Conservation (phyloP, 2,113 vertebrate species). For the Gracilinanus agilis region DNA sequence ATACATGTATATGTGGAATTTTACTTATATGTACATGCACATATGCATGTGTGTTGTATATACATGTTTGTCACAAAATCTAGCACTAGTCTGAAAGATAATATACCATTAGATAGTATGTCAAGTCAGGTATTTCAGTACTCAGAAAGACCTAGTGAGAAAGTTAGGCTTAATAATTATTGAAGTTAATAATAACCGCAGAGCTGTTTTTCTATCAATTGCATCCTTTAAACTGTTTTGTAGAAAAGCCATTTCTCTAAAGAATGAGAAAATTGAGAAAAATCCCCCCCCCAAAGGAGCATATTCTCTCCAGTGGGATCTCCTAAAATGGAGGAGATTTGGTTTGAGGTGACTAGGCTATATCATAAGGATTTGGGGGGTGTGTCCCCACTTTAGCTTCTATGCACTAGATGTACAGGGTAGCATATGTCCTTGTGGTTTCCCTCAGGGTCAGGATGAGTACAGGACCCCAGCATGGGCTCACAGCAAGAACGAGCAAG, state of each 20-base stretch:
- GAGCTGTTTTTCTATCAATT: background rate
- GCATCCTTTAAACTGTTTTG: background rate
- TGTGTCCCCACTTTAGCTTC: background rate
- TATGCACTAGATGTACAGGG: background rate
- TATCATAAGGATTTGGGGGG: background rate
- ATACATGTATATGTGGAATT: accelerated
- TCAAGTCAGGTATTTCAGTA: background rate
- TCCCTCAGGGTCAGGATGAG: background rate
- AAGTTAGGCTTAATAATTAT: background rate
- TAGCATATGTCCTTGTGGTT: background rate
- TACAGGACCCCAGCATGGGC: background rate
- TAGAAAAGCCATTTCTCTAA: background rate
- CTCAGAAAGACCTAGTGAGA: background rate
- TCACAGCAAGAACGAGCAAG: background rate
- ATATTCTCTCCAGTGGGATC: background rate
- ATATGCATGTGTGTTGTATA: background rate
- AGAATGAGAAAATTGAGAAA: background rate
- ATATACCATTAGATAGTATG: background rate
- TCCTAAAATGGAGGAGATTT: background rate
- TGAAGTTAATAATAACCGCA: background rate
- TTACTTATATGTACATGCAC: background rate
- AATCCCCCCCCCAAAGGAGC: background rate
- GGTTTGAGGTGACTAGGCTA: background rate
- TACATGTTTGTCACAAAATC: background rate
- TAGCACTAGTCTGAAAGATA: accelerated